Evolutionary conservation across 2,113 vertebrate genomes (phyloP).

Genomic region (Lontra canadensis): DNA sequence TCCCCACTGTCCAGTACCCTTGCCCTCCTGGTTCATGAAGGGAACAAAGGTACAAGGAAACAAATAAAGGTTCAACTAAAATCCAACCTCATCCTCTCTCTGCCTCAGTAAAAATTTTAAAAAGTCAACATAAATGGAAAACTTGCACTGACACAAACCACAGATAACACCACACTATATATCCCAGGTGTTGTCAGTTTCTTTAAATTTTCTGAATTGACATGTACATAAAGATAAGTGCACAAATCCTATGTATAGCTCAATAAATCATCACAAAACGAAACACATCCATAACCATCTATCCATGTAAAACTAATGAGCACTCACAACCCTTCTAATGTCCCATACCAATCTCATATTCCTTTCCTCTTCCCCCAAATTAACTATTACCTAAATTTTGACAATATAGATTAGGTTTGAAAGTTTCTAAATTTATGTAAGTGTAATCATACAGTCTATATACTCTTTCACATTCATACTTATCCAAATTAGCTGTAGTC

Average conservation of each 20-base stretch:
- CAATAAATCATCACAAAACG: background rate
- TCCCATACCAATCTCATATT: background rate
- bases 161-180: background rate
- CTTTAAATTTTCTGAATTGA: background rate
- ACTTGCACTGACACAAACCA: background rate
- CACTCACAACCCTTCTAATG: background rate
- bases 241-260: background rate
- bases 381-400: background rate
- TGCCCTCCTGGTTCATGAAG: background rate
- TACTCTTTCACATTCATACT: background rate
- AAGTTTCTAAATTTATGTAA: background rate
- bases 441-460: background rate
- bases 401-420: background rate
- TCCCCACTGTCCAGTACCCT: background rate
- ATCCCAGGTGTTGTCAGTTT: background rate
- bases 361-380: background rate
- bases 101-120: background rate
- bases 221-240: background rate
- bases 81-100: conserved; percentile 17
- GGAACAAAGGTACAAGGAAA: background rate
- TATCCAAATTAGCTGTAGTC: background rate
- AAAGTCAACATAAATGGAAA: background rate
- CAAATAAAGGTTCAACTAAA: background rate
- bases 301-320: background rate
- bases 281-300: conserved; percentile 12